Evolutionary conservation across 1,140 invertebrate genomes (phyloP), one percentile per base, ranked within the genome.

Genomic region (Drosophila chauvacae): DNA sequence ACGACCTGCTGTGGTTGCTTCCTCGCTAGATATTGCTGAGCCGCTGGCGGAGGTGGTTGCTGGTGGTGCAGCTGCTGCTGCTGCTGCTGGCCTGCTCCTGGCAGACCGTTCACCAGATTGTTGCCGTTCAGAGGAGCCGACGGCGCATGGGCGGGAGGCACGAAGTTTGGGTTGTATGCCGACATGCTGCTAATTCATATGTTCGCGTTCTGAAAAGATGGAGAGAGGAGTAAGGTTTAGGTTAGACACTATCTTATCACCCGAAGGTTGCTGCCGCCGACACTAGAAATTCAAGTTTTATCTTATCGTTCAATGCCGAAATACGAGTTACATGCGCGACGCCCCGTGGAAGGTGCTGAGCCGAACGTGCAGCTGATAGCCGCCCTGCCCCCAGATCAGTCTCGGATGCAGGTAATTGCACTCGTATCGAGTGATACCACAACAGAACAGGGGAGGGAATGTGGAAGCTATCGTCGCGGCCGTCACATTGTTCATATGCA

Each of bases 141-240:
- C 20, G 66, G 63, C 20, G 30, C 61, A 42, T 70, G 56, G 58
- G 80, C 61, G 53, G 79, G 74, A 65, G 91, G 87, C 62, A 74
- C 58, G 48, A 74, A 80, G 71, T 92, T 92, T 35, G 84, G 63
- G 79, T 92, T 92, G 59, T 90, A 91, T 37, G 79, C 71, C 42
- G 91, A 91, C 91, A 92, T 92, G 58, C 65, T 88, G 44, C 59
- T 37, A 84, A 75, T 90, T 88, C 90, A 91, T 91, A 86, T 62
- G 78, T 68, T 85, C 51, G 68, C 61, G 60, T 60, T 68, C 75
- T 87, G 58, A 18, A 88, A 87, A 35, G 35, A 37, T 26, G 45
- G 26, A 66, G 23, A 23, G 23, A 50, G 53, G 13, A 50, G 53
- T 18, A 47, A 57, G 28, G 26, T 47, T 41, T 66, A 11, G 18